These are phyloP conservation scores for Pocota personata DNA, from an alignment of 2,888 invertebrate species.

Conservation along the genomic window DNA sequence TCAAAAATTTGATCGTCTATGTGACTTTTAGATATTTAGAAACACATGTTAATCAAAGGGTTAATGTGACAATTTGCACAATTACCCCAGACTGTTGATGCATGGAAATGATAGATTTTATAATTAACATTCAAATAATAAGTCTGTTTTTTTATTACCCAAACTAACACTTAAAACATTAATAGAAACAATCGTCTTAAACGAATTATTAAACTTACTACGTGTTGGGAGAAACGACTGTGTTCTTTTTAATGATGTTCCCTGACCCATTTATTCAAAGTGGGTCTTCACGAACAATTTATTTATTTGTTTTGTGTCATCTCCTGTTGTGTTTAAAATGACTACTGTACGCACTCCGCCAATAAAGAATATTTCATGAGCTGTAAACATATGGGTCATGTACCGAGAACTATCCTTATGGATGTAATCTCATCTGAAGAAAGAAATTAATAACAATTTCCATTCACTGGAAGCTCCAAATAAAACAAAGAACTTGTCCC, in stretches of 20 bases:
- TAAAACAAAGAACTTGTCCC: background rate
- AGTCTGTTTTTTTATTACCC: background rate
- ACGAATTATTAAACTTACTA: background rate
- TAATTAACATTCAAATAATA: background rate
- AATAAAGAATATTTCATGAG: slow-evolving; percentile 21
- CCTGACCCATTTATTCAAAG: background rate
- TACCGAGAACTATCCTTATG: background rate
- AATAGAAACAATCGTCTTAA: background rate
- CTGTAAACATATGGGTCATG: background rate
- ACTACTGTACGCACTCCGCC: background rate
- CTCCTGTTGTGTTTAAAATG: slow-evolving; percentile 16
- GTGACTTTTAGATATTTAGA: too few relatives aligned
- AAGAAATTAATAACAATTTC: background rate
- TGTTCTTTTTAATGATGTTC: background rate
- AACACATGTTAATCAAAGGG: background rate
- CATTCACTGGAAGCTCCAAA: background rate
- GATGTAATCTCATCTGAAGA: background rate
- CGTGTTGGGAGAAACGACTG: background rate
- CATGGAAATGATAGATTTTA: background rate
- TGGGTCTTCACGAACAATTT: background rate
- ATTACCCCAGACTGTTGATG: background rate
- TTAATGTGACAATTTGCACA: background rate
- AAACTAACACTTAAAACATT: background rate
- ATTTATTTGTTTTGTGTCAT: background rate
- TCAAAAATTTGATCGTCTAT: too few relatives aligned